Evolutionary conservation across 2,888 invertebrate genomes (phyloP), one percentile per base, ranked within the genome.

Genomic region (Neoascia interrupta): DNA sequence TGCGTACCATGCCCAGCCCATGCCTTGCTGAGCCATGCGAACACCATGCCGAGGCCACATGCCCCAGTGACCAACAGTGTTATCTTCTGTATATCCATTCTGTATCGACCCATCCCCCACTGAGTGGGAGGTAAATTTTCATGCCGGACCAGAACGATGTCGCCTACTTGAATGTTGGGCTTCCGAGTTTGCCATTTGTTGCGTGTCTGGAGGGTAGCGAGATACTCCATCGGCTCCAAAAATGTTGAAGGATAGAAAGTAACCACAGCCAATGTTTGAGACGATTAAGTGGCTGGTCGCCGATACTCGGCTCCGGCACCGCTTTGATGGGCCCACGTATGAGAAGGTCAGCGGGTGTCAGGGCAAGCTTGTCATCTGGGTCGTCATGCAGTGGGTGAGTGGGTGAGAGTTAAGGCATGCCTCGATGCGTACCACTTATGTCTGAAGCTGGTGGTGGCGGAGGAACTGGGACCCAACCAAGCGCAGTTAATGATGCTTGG

Each of bases 281-380:
- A 31, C 4, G 31, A 6, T 6, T 31, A n/a, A n/a, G 10, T n/a
- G 31, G 31, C 8, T n/a, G 10, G 82, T 83, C 84, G 86, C 43
- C 8, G 0, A 84, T 18, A 4, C 74, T 37, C 5, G 84, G 82
- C 34, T 85, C 83, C 3, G 85, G 43, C 11, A 37, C 56, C 8
- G 56, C 60, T 13, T 37, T 41, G 5, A 72, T 43, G 1, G 64
- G 49, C n/a, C 39, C 31, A 1, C 69, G 68, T 21, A 64, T 61
- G 1, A 74, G 54, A 16, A 81, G 75, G 31, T 81, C 47, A 13
- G 51, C 61, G 0, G 74, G 56, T 6, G 69, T 75, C 15, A 81
- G 36, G 3, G 64, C 31, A 31, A 6, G 2, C 8, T 4, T 56
- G 43, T 74, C 81, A n/a, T 64, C 56, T 28, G 60, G 64, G 51